Evolutionary conservation across 2,113 vertebrate genomes (phyloP), one percentile per base, ranked within the genome.

Genomic region (Bos taurus): DNA sequence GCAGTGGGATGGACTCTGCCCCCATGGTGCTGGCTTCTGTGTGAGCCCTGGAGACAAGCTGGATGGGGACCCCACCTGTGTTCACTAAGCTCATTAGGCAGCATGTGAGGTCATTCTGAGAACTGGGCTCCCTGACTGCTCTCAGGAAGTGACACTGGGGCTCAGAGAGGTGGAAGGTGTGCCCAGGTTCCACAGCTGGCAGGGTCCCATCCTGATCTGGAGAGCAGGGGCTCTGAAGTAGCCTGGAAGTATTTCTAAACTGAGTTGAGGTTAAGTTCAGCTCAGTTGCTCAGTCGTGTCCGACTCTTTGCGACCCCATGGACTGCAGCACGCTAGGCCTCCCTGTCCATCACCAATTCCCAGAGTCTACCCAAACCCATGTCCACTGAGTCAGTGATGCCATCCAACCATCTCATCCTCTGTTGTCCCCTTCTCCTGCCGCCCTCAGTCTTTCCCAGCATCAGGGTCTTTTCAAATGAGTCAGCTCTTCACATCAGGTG

Each of bases 161-260:
- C 40, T 78, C 13, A 77, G 74, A 46, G 3, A 46, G 25, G 43
- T 46, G 40, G 74, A 46, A 13, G 40, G 6, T 28, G 40, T 28
- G 74, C 74, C 21, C 71, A 77, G 12, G 12, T 2, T 77, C 71
- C 6, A 1, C 36, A 43, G 40, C 36, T 13, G 11, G 71, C 0
- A 0, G 40, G 11, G 23, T 40, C 12, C 36, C 6, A 0, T 43
- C 11, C 23, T 43, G 36, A 43, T n/a, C 5, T 7, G 71, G 71
- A 43, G 71, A 12, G 6, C 71, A 43, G 23, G 23, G 40, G 6
- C 71, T 77, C 40, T 77, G 3, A 43, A 43, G 71, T 43, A 1
- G 12, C 71, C 71, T 77, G 71, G 1, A 33, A 33, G 6, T 7
- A 43, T 43, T 77, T 77, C 23, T 26, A 13, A 67, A 67, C 33